phyloP scores from a whole-genome alignment of 2,888 invertebrate genomes.

The Cantharis rustica region DNA sequence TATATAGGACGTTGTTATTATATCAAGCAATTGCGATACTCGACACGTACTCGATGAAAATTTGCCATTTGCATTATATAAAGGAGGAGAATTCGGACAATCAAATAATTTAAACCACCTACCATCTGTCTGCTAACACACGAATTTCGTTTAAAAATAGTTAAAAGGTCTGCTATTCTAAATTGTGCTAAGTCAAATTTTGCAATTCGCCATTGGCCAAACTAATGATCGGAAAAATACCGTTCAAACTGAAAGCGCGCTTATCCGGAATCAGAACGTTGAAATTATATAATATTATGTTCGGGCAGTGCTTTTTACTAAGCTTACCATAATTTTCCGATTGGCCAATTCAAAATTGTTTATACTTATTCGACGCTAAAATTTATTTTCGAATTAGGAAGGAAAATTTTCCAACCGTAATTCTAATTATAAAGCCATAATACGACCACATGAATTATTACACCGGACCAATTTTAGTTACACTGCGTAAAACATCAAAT shows the following conservation, averaged over 20 bases:
- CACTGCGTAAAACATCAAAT: not conserved
- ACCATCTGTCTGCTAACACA: not conserved
- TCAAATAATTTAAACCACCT: not conserved
- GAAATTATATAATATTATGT: not conserved
- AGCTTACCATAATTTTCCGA: not conserved
- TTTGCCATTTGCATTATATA: conserved; percentile 14
- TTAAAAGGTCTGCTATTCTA: not conserved
- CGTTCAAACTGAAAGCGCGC: no score
- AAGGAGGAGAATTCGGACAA: conserved; percentile 5
- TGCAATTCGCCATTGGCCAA: not conserved
- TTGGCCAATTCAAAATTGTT: not conserved
- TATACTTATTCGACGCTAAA: not conserved
- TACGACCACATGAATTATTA: not conserved
- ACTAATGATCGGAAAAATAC: not conserved
- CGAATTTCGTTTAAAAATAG: not conserved
- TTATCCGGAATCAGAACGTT: not conserved
- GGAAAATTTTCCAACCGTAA: not conserved
- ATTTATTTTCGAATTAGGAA: not conserved
- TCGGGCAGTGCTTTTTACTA: not conserved
- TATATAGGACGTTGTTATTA: conserved; percentile 26
- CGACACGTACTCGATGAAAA: conserved; percentile 24
- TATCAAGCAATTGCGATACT: conserved; percentile 26
- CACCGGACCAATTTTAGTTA: not conserved
- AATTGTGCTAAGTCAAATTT: not conserved
- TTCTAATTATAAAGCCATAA: not conserved